A percentile compares a stretch with the other conserved stretches of the same genome.
Evolutionary conservation across 2,888 invertebrate genomes (phyloP).

Genomic region (Mycalesis mineus): DNA sequence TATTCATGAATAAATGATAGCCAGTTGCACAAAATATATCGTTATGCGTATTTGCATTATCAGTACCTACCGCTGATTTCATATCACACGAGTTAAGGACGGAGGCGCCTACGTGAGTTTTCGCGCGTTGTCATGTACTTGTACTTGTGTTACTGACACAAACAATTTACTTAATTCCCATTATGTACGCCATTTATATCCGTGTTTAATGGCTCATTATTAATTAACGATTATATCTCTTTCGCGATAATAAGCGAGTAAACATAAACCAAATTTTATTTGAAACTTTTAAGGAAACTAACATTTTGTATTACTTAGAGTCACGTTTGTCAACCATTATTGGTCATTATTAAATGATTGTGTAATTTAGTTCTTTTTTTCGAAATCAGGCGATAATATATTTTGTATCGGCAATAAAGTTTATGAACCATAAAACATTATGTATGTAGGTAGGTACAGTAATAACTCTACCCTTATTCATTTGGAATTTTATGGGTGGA

Average conservation of each 20-base stretch:
- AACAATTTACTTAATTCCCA: not conserved
- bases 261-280: not conserved
- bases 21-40: conserved; percentile 34
- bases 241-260: not conserved
- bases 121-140: conserved; percentile 53
- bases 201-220: not conserved
- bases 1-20: conserved; percentile 39
- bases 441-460: too few relatives aligned
- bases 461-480: too few relatives aligned
- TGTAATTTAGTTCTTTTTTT: not conserved
- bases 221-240: not conserved
- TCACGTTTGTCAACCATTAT: not conserved
- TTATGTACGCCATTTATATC: not conserved
- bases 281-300: not conserved
- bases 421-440: too few relatives aligned
- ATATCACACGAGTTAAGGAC: conserved; percentile 38
- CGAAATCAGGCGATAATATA: not conserved
- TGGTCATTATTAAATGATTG: not conserved
- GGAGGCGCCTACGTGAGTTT: conserved; percentile 66
- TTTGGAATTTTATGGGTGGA: too few relatives aligned
- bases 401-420: too few relatives aligned
- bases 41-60: conserved; percentile 35
- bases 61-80: conserved; percentile 39
- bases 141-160: not conserved
- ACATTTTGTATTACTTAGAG: not conserved